Percentiles rank a stretch among this genome's conserved stretches.
Conservation (phyloP, 2,888 invertebrate species). For the Poecilus cupreus region DNA sequence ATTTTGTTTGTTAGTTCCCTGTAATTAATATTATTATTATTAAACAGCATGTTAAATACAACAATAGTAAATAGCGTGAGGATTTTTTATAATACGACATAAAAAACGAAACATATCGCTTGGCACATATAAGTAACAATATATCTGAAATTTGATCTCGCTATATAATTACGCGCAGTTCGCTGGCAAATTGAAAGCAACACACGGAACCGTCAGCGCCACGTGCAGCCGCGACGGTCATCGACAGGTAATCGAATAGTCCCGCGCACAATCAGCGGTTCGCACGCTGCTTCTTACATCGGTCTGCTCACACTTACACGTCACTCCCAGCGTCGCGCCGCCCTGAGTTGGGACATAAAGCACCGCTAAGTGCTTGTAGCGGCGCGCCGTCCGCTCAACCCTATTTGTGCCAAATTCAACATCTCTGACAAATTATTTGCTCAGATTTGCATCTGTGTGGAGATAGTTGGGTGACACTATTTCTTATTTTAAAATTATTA, state of each 20-base stretch:
- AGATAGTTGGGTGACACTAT: no score
- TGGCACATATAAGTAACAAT: no score
- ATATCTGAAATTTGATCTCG: no score
- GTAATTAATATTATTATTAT: no score
- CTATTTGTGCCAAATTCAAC: not conserved
- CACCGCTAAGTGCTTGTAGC: not conserved
- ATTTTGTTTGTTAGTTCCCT: no score
- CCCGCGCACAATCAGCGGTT: not conserved
- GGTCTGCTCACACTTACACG: not conserved
- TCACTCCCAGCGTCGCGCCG: not conserved
- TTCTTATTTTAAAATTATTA: no score
- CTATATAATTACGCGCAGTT: not conserved
- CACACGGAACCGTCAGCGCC: not conserved
- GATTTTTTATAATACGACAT: no score
- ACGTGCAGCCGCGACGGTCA: not conserved
- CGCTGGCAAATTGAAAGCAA: not conserved
- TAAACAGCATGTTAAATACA: no score
- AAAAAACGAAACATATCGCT: no score
- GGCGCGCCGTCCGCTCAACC: no score
- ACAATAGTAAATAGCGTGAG: no score
- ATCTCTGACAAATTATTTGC: not conserved
- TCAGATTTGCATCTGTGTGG: not conserved
- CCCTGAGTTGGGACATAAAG: not conserved
- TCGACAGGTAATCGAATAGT: not conserved
- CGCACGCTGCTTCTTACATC: not conserved